Evolutionary conservation across 1,140 invertebrate species (phyloP).

Genomic region (Wiebesia pumilae): DNA sequence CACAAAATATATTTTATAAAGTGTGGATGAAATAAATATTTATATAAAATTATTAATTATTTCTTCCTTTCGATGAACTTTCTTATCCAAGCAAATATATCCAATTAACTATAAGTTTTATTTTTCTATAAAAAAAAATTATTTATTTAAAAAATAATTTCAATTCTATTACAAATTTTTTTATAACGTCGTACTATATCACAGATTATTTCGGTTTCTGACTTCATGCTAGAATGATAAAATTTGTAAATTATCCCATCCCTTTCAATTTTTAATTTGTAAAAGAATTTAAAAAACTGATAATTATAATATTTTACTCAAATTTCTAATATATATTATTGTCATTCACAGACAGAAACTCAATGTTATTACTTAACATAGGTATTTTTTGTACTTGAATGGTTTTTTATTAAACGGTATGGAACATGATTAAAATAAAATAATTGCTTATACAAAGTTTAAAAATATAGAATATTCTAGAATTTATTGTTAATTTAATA

Average conservation of each 20-base stretch:
- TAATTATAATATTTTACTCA: background rate
- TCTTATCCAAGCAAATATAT: background rate
- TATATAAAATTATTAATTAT: background rate
- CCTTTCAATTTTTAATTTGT: slow-evolving; percentile 25
- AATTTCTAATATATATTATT: too few relatives aligned
- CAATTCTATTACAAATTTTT: background rate
- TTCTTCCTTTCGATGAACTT: background rate
- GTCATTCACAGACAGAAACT: too few relatives aligned
- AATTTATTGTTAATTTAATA: too few relatives aligned
- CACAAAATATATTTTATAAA: too few relatives aligned
- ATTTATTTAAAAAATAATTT: background rate
- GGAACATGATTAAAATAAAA: too few relatives aligned
- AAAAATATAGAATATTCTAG: too few relatives aligned
- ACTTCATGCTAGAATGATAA: slow-evolving; percentile 34
- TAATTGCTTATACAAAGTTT: too few relatives aligned
- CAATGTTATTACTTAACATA: too few relatives aligned
- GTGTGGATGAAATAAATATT: background rate
- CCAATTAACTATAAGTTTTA: too few relatives aligned
- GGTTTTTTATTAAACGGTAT: too few relatives aligned
- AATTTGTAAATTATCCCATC: slow-evolving; percentile 19
- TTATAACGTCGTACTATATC: slow-evolving; percentile 28
- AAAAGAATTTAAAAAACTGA: background rate
- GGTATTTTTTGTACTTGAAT: too few relatives aligned
- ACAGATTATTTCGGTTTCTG: slow-evolving; percentile 35
- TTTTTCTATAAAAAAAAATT: background rate